These are phyloP conservation scores for Entosphenus tridentatus DNA, from an alignment of 2,113 vertebrate genomes.

Conservation along the genomic window DNA sequence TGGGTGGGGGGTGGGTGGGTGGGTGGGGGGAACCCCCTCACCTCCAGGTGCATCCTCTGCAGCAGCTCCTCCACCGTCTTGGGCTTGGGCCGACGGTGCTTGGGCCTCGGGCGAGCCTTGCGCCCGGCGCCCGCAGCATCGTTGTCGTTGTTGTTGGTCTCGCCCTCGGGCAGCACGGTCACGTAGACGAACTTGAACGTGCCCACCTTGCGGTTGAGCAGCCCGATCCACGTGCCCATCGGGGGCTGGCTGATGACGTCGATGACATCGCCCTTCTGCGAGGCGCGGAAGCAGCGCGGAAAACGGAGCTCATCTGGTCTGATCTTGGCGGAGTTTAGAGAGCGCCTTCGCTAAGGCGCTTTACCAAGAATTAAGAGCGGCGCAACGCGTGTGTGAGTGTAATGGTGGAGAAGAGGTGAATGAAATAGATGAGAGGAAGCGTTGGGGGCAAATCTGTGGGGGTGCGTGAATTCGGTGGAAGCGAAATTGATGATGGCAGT, in stretches of 20 bases:
- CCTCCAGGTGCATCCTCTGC: conserved; percentile 46
- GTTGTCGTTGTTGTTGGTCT: conserved; percentile 8
- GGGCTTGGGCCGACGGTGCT: conserved; percentile 26
- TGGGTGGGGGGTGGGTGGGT: too few relatives aligned
- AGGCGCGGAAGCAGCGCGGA: neutral
- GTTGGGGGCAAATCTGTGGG: too few relatives aligned
- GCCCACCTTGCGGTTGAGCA: conserved; percentile 52
- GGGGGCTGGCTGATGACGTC: conserved; percentile 63
- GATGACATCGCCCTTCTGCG: conserved; percentile 65
- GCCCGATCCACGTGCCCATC: conserved; percentile 80
- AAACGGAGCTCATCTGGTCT: too few relatives aligned
- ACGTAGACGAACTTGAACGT: conserved; percentile 93
- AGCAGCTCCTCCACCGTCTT: conserved; percentile 45
- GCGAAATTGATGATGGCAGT: too few relatives aligned
- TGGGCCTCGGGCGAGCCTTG: conserved; percentile 26
- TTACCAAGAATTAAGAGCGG: too few relatives aligned
- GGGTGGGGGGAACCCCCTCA: conserved; percentile 16
- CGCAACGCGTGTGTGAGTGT: too few relatives aligned
- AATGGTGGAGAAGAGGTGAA: too few relatives aligned
- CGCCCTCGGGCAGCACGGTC: conserved; percentile 36
- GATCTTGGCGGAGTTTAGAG: too few relatives aligned
- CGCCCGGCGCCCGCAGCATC: conserved; percentile 14
- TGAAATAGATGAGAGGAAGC: too few relatives aligned
- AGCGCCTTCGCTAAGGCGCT: too few relatives aligned
- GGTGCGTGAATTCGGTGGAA: too few relatives aligned